Conservation (phyloP, 2,797 vertebrate genomes). For the Lepilemur ruficaudatus region DNA sequence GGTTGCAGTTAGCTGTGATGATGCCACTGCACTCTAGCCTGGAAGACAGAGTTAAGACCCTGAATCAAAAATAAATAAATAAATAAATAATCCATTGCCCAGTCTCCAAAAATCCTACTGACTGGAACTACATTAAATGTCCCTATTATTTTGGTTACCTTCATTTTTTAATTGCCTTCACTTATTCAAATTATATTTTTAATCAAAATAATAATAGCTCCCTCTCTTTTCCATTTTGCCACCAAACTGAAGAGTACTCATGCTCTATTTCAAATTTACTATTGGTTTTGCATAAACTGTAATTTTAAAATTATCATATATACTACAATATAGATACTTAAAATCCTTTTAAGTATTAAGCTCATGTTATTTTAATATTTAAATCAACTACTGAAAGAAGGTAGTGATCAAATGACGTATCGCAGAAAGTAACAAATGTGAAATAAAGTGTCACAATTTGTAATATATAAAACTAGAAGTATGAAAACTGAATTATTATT, state of each 20-base stretch:
- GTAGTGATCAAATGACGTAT: background rate
- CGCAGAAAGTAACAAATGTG: constrained; percentile 5
- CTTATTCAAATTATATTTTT: background rate
- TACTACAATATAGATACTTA: background rate
- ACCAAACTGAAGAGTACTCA: background rate
- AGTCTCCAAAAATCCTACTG: background rate
- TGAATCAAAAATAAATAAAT: background rate
- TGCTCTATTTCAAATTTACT: constrained; percentile 28
- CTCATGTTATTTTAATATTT: constrained; percentile 50
- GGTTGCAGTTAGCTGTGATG: too few relatives aligned
- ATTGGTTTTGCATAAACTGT: background rate
- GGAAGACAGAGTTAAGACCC: background rate
- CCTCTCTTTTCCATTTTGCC: background rate
- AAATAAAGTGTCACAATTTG: background rate
- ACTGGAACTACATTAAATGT: background rate
- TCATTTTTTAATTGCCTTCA: background rate
- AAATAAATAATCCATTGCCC: background rate
- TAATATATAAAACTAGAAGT: constrained; percentile 26
- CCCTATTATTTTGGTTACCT: background rate
- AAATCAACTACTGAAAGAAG: constrained; percentile 17
- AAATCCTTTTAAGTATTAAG: background rate
- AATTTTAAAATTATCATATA: background rate
- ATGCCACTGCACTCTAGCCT: too few relatives aligned
- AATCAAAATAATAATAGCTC: background rate
- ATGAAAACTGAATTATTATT: constrained; percentile 33